Base-by-base conservation (phyloP, 2,888 invertebrate species). In the Villa cingulata region DNA sequence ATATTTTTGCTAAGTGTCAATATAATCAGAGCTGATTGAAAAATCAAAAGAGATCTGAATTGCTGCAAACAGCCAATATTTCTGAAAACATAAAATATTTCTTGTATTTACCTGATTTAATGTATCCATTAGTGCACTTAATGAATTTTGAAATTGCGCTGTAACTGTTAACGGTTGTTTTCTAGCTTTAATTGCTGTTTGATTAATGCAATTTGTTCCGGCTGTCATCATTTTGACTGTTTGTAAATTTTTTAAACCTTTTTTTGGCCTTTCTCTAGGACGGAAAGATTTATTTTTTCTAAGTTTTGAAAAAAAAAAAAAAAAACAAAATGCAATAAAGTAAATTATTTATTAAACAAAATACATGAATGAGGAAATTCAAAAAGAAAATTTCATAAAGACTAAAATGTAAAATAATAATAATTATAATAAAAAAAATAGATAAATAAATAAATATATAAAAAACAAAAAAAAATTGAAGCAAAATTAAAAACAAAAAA, bases 231-330 rank as follows among this genome's bases (percentile, higher is more conserved):
- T 90, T 71, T 94, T 94, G 52, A 94, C 86, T 45, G 89, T 86
- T 71, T 91, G 87, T 49, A 92, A 74, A 71, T 91, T 90, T 68
- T 90, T 88, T 62, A 91, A 72, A 48, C 88, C 87, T 64, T 90
- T 86, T 70, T 86, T 86, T 59, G 86, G 81, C 48, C 86, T 75
- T 66, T 86, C 83, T 47, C 86, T 76, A n/a, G 89, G 87, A 59
- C 88, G 79, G 72, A 88, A 89, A 51, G 89, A 89, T 71, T 90
- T 89, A 74, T 87, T 89, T 74, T 89, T 90, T 82, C 90, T 90
- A 74, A 57, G 58, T 56, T 55, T 52, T 48, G 48, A 50, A 51
- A 56, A 44, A 7, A 6, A 23, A 23, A 23, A 23, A 6, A 23
- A 6, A 23, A 23, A 23, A 23, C 7, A 23, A 23, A 6, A 6